phyloP scores from a whole-genome alignment of 2,113 vertebrate species.

The Deroptyus accipitrinus region DNA sequence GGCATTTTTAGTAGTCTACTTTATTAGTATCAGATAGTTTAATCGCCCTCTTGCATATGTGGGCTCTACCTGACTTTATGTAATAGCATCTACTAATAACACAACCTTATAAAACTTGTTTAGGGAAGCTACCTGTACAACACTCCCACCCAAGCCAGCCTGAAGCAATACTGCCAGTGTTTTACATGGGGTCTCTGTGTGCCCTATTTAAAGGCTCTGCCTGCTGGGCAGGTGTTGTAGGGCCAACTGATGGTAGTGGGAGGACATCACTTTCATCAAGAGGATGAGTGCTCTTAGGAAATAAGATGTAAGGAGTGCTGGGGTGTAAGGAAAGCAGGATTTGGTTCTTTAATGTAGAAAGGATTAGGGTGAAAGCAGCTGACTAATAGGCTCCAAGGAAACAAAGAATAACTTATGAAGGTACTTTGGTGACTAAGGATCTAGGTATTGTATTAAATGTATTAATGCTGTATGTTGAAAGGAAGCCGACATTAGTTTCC shows the following conservation, averaged over 20 bases:
- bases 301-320: background rate
- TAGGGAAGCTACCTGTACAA: background rate
- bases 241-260: background rate
- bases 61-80: background rate
- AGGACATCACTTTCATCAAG: background rate
- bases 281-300: background rate
- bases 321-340: background rate
- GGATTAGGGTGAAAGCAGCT: background rate
- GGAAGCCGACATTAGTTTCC: background rate
- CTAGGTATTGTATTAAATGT: background rate
- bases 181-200: background rate
- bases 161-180: background rate
- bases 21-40: background rate
- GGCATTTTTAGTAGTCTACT: background rate
- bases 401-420: background rate
- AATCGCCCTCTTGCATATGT: background rate
- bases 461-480: background rate
- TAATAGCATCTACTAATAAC: background rate
- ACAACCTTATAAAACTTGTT: background rate
- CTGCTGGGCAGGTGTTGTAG: background rate
- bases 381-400: background rate
- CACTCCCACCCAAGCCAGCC: background rate
- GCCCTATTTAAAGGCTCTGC: background rate
- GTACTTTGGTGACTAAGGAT: background rate
- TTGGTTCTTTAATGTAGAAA: background rate